Percentiles rank a stretch among this genome's conserved stretches.
Conservation (phyloP, 2,797 vertebrate genomes). For the Labeo calbasu region DNA sequence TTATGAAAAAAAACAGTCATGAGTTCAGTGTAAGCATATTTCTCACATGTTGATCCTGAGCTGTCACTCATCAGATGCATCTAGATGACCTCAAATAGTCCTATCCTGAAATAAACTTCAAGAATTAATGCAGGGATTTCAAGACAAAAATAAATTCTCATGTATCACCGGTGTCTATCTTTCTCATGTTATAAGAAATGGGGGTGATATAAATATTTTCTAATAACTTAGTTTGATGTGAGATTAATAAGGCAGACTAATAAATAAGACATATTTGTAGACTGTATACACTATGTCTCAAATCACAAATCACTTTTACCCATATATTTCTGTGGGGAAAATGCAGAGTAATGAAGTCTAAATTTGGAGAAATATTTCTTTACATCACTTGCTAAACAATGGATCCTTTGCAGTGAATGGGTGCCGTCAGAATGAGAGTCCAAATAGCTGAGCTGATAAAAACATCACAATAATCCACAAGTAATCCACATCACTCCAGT, state of each 20-base stretch:
- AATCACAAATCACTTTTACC: neutral
- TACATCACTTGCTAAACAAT: neutral
- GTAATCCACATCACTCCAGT: neutral
- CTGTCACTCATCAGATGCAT: slow-evolving; percentile 17
- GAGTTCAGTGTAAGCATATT: slow-evolving; percentile 22
- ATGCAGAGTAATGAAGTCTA: neutral
- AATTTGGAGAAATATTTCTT: neutral
- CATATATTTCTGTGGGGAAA: neutral
- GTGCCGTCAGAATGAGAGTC: neutral
- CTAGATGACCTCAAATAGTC: neutral
- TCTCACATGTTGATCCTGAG: slow-evolving; percentile 31
- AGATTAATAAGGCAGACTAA: neutral
- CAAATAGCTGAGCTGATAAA: neutral
- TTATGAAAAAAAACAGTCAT: slow-evolving; percentile 44
- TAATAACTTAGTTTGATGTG: neutral
- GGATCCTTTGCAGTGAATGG: neutral
- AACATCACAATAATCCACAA: neutral
- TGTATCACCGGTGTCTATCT: neutral
- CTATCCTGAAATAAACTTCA: slow-evolving; percentile 4
- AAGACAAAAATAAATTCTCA: neutral
- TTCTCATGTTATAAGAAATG: neutral
- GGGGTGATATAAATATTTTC: neutral
- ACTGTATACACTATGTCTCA: neutral
- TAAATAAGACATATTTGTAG: neutral
- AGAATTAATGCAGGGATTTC: neutral